These are phyloP conservation scores for Drosophila neocordata DNA, from an alignment of 1,140 invertebrate genomes.

Conservation along the genomic window DNA sequence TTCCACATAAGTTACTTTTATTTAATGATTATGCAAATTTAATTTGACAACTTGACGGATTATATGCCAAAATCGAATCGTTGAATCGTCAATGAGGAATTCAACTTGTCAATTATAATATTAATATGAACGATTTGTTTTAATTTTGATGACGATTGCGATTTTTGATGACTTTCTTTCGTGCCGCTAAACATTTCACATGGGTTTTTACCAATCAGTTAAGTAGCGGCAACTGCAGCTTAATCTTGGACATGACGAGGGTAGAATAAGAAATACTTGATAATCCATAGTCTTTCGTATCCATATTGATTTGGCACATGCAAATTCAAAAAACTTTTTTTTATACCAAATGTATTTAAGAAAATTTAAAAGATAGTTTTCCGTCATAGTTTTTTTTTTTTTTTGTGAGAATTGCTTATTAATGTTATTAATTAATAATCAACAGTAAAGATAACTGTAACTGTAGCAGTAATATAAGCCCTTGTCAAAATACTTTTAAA, in stretches of 20 bases:
- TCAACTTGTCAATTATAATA: constrained; percentile 17
- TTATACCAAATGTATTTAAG: no score
- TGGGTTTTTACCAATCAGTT: constrained; percentile 52
- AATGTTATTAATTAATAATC: background rate
- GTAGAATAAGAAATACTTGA: background rate
- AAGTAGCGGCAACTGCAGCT: constrained; percentile 32
- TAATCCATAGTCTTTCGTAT: no score
- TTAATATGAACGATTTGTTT: constrained; percentile 54
- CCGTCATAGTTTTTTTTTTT: no score
- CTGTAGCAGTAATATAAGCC: no score
- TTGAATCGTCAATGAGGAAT: constrained; percentile 27
- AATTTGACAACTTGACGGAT: constrained; percentile 62
- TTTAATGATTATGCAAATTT: constrained; percentile 52
- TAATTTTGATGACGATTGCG: constrained; percentile 48
- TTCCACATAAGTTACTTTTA: background rate
- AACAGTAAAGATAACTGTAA: background rate
- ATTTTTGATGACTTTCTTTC: constrained; percentile 34
- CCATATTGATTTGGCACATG: no score
- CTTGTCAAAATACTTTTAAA: background rate
- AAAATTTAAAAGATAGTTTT: no score
- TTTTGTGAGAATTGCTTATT: no score
- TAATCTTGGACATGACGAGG: background rate
- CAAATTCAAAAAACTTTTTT: no score
- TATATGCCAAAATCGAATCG: constrained; percentile 26
- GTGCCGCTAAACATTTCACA: constrained; percentile 49